Evolutionary conservation across 2,888 invertebrate genomes (phyloP).

Genomic region (Hypena proboscidalis): DNA sequence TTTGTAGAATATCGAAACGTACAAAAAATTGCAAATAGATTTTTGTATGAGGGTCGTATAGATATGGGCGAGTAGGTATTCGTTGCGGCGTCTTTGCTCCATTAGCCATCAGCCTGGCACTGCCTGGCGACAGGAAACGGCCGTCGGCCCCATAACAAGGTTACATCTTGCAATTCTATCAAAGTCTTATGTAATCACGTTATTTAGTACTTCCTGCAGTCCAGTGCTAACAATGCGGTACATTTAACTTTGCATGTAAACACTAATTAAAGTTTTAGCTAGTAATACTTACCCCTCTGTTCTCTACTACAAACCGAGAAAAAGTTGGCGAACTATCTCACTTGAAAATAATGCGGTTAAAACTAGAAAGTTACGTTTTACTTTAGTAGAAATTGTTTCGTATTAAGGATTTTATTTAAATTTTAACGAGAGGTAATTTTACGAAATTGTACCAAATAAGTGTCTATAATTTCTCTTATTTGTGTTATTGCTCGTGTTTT

Average conservation of each 20-base stretch:
- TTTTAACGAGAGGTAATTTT: too few relatives aligned
- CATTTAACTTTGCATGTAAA: constrained; percentile 45
- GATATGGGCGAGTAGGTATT: constrained; percentile 15
- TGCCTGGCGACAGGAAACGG: constrained; percentile 58
- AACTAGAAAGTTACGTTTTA: constrained; percentile 23
- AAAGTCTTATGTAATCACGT: constrained; percentile 64
- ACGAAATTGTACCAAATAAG: too few relatives aligned
- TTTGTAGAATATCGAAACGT: neutral
- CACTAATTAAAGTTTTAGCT: constrained; percentile 43
- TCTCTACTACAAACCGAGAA: constrained; percentile 14
- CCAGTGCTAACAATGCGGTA: constrained; percentile 37
- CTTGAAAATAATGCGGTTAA: constrained; percentile 17
- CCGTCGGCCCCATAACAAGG: constrained; percentile 66
- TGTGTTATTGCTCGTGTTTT: too few relatives aligned
- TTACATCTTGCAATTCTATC: constrained; percentile 71
- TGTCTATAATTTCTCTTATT: too few relatives aligned
- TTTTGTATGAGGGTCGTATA: constrained; percentile 4
- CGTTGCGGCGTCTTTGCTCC: constrained; percentile 54
- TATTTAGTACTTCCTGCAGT: constrained; percentile 51
- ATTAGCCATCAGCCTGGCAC: constrained; percentile 56
- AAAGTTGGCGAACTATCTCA: constrained; percentile 23
- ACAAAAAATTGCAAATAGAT: too few relatives aligned
- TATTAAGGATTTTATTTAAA: too few relatives aligned
- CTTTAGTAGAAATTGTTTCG: neutral
- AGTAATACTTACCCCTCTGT: constrained; percentile 13